phyloP scores from a whole-genome alignment of 2,888 invertebrate genomes.

The Hydriomena furcata region DNA sequence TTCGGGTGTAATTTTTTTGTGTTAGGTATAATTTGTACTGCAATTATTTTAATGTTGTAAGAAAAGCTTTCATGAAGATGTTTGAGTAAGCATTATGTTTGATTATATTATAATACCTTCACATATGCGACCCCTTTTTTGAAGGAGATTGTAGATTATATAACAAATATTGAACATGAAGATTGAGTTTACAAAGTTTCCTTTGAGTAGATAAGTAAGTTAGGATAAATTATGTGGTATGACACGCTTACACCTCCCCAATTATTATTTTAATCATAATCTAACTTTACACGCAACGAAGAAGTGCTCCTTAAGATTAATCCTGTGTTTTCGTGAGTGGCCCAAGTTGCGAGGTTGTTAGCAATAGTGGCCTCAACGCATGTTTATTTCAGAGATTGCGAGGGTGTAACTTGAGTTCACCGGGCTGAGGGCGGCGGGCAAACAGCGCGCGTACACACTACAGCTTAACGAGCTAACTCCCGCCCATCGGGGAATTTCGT shows the following conservation, averaged over 20 bases:
- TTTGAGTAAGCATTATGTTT: constrained; percentile 26
- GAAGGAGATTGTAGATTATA: constrained; percentile 17
- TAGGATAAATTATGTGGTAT: constrained; percentile 24
- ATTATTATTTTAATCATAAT: constrained; percentile 63
- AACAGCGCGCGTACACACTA: constrained; percentile 60
- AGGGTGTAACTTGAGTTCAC: constrained; percentile 73
- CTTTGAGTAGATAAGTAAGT: constrained; percentile 26
- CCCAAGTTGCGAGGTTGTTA: constrained; percentile 67
- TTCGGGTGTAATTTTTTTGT: constrained; percentile 12
- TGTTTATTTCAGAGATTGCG: constrained; percentile 76
- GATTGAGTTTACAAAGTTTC: constrained; percentile 29
- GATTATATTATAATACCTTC: constrained; percentile 14
- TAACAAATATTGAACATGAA: constrained; percentile 30
- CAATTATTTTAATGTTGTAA: constrained; percentile 18
- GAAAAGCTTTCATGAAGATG: constrained; percentile 21
- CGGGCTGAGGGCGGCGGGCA: constrained; percentile 65
- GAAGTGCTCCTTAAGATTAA: constrained; percentile 60
- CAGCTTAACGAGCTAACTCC: constrained; percentile 70
- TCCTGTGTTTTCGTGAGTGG: constrained; percentile 58
- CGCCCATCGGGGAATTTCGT: constrained; percentile 60
- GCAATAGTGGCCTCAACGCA: constrained; percentile 66
- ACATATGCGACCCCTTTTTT: constrained; percentile 25
- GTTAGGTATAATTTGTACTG: constrained; percentile 10
- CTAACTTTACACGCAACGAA: constrained; percentile 57
- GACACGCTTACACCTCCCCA: constrained; percentile 38